These are phyloP conservation scores for Chalcosyrphus nemorum DNA, from an alignment of 2,888 invertebrate species.

Conservation along the genomic window DNA sequence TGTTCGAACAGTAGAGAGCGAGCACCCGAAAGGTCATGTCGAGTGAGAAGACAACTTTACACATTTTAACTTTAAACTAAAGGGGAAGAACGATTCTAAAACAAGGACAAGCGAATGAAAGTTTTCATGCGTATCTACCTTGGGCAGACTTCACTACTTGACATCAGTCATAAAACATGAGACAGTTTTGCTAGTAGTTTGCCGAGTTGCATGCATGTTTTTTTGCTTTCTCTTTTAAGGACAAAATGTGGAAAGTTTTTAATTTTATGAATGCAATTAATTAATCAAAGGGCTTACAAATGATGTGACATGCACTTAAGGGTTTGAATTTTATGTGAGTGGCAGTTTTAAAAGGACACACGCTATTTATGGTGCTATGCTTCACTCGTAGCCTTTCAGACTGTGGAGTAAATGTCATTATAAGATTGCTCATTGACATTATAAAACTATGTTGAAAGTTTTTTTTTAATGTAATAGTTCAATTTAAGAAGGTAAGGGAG, in stretches of 20 bases:
- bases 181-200: not conserved
- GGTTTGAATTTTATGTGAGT: not conserved
- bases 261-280: slow-evolving; percentile 50
- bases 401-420: not conserved
- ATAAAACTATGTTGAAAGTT: not conserved
- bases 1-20: slow-evolving; percentile 29
- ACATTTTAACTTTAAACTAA: slow-evolving; percentile 6
- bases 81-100: not conserved
- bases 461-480: too few relatives aligned
- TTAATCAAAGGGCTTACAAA: slow-evolving; percentile 50
- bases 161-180: not conserved
- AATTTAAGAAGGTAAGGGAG: too few relatives aligned
- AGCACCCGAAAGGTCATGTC: slow-evolving; percentile 38
- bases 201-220: not conserved
- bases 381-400: not conserved
- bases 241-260: slow-evolving; percentile 24
- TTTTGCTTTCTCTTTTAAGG: not conserved
- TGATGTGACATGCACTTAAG: not conserved
- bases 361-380: not conserved
- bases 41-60: slow-evolving; percentile 27
- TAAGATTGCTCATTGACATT: not conserved
- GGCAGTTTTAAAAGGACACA: not conserved
- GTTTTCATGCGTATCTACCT: slow-evolving; percentile 12
- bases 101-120: slow-evolving; percentile 3
- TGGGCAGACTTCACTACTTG: not conserved